A percentile compares a stretch with the other conserved stretches of the same genome.
Conservation (phyloP, 2,113 vertebrate genomes). For the Thunnus thynnus region DNA sequence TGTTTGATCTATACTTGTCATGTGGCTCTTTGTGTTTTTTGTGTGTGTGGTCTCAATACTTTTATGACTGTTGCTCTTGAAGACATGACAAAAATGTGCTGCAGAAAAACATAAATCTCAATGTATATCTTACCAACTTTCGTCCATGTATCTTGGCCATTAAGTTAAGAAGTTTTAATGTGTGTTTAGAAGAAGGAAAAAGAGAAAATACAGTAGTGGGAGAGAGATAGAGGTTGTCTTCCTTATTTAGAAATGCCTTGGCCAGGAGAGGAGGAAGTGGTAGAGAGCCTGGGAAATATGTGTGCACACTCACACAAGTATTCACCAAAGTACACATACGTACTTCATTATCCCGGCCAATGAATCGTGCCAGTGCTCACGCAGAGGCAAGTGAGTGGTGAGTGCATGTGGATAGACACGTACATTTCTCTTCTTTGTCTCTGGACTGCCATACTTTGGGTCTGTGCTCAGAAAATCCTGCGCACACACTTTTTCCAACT, state of each 20-base stretch:
- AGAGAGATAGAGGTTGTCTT: slow-evolving; percentile 21
- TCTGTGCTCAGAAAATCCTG: background rate
- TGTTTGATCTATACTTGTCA: slow-evolving; percentile 40
- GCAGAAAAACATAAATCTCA: background rate
- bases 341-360: background rate
- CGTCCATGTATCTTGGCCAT: background rate
- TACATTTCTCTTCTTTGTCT: background rate
- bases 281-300: slow-evolving; percentile 37
- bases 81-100: no score
- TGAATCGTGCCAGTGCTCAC: background rate
- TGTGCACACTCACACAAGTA: slow-evolving; percentile 8
- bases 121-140: background rate
- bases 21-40: slow-evolving; percentile 29
- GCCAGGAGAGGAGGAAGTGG: slow-evolving; percentile 39
- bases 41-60: background rate
- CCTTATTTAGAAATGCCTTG: slow-evolving; percentile 71
- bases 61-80: no score
- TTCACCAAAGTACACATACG: background rate
- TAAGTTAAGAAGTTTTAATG: background rate
- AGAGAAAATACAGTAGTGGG: background rate
- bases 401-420: background rate
- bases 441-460: background rate
- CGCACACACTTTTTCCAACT: background rate
- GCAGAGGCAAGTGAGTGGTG: background rate
- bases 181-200: background rate